Percentiles rank a stretch among this genome's conserved stretches.
Evolutionary conservation across 2,888 invertebrate genomes (phyloP).

Genomic region (Fragum fragum): DNA sequence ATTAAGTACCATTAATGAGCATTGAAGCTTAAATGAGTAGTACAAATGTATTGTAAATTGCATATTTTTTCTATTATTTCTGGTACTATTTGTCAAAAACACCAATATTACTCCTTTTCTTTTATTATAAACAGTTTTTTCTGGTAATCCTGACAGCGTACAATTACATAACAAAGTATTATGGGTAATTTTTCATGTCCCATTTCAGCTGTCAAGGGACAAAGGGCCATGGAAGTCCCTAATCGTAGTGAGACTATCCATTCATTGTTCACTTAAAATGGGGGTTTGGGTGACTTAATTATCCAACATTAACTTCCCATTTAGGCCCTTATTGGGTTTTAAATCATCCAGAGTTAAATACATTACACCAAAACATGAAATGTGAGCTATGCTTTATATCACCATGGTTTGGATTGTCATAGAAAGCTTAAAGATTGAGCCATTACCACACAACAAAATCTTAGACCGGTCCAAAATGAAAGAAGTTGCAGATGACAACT

Average conservation of each 20-base stretch:
- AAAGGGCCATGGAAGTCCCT: conserved; percentile 21
- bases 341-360: conserved; percentile 16
- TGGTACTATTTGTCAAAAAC: conserved; percentile 2
- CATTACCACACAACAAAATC: too few relatives aligned
- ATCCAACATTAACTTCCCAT: conserved; percentile 32
- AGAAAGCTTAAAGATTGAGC: not conserved
- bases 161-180: conserved; percentile 45
- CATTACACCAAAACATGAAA: conserved; percentile 5
- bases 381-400: conserved; percentile 2
- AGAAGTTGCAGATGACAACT: too few relatives aligned
- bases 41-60: conserved; percentile 28
- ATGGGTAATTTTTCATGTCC: conserved; percentile 54
- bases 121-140: conserved; percentile 34
- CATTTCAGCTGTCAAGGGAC: conserved; percentile 42
- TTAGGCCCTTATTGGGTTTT: conserved; percentile 23
- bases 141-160: conserved; percentile 35
- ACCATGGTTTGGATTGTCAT: not conserved
- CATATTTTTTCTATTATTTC: conserved; percentile 57
- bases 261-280: conserved; percentile 28
- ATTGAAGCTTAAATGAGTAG: not conserved
- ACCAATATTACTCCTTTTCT: conserved; percentile 18
- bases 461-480: too few relatives aligned
- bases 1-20: not conserved
- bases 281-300: conserved; percentile 27
- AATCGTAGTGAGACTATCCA: conserved; percentile 8